Base-by-base conservation (phyloP, 2,888 invertebrate genomes). In the Parnassius smintheus region DNA sequence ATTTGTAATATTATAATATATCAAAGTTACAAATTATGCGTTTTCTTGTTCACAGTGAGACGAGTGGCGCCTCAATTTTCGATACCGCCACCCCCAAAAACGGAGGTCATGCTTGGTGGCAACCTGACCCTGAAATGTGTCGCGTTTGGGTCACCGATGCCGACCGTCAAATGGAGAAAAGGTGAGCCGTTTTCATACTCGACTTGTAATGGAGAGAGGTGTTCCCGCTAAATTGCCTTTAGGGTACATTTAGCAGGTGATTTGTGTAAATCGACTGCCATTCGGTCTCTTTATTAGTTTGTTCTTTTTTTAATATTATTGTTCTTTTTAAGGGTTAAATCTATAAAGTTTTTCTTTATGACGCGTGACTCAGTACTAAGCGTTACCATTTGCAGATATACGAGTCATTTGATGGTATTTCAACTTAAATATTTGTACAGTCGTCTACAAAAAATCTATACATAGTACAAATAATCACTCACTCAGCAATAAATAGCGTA, bases 71-170 rank as follows among this genome's bases (percentile, higher is more conserved):
- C 99, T 0, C 96, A 97, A 79, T 99, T 99, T 89, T 97, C 98
- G 12, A 96, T 97, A 68, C 97, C 96, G 22, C 98, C 99, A 65
- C 96, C 96, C 51, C 92, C 95, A 11, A 88, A 95, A 58, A 96
- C 95, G 70, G 98, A 98, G 81, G 98, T 99, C 59, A 97, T 97
- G 94, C 93, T 98, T 57, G 98, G 98, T 12, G 96, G 96, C 0
- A 96, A 96, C 80, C 92, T 99, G 72, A 99, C 98, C 83, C 92
- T 99, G 70, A 98, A 98, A 63, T 99, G 99, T 85, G 98, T 98
- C 61, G 99, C 99, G 10, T 97, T 98, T 44, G 99, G 99, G 22
- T 98, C 99, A 0, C 99, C 99, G 8, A 98, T 99, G 98, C 99
- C 99, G 1, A 96, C 95, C 74, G 98, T 99, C 61, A 98, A 97